These are phyloP conservation scores for Uria lomvia DNA, from an alignment of 2,113 vertebrate genomes.

Conservation along the genomic window DNA sequence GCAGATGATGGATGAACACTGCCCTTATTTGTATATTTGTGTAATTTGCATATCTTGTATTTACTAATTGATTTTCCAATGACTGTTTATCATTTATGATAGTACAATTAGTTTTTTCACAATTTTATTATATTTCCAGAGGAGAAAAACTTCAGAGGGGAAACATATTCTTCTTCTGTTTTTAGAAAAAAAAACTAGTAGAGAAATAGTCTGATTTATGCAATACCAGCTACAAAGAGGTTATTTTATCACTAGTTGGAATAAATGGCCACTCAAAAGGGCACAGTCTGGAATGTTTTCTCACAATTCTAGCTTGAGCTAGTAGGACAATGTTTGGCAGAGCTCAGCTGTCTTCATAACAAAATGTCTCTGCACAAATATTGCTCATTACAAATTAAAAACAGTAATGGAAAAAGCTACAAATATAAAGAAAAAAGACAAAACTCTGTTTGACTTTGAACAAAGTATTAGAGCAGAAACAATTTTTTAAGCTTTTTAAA, in stretches of 20 bases:
- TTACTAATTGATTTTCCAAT: not conserved
- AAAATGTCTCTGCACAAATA: conserved; percentile 33
- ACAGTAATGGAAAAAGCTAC: not conserved
- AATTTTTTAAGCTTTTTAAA: not conserved
- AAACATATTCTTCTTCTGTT: not conserved
- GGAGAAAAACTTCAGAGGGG: not conserved
- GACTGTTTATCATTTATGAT: not conserved
- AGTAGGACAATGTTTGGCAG: conserved; percentile 39
- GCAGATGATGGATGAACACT: not conserved
- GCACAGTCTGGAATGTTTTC: conserved; percentile 30
- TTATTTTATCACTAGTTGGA: conserved; percentile 20
- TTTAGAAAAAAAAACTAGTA: not conserved
- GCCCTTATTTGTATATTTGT: not conserved
- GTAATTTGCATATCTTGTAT: not conserved
- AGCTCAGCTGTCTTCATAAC: not conserved
- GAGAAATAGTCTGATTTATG: not conserved
- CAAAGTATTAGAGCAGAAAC: not conserved
- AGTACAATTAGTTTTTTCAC: not conserved
- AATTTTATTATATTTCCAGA: not conserved
- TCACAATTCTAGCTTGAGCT: not conserved
- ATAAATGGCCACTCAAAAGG: conserved; percentile 3
- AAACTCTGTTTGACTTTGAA: not conserved
- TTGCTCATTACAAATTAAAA: conserved; percentile 46
- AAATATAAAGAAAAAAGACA: not conserved
- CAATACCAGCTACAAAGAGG: not conserved